A percentile compares a stretch with the other conserved stretches of the same genome.
Evolutionary conservation across 2,888 invertebrate genomes (phyloP).

Genomic region (Frankliniella intonsa): DNA sequence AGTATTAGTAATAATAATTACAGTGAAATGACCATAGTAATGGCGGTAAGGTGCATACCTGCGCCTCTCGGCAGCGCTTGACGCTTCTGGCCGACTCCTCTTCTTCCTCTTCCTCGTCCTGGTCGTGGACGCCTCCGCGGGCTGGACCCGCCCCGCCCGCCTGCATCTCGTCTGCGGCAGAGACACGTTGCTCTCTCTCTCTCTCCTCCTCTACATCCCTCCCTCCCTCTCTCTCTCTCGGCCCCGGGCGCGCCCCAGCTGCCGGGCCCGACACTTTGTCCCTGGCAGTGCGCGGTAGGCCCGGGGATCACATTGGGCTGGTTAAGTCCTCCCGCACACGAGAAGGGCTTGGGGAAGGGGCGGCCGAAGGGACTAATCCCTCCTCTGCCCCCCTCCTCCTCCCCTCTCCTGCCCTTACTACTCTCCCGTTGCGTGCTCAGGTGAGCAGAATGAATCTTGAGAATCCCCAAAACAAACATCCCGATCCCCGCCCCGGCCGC

Average conservation of each 20-base stretch:
- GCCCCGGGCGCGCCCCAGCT: not conserved
- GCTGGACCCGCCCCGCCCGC: not conserved
- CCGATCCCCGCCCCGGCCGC: not conserved
- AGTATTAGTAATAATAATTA: too few relatives aligned
- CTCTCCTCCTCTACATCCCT: too few relatives aligned
- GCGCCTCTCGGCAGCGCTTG: not conserved
- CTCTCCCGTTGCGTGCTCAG: not conserved
- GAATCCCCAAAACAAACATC: constrained; percentile 15
- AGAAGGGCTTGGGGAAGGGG: not conserved
- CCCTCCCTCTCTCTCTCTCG: too few relatives aligned
- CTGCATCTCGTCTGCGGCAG: too few relatives aligned
- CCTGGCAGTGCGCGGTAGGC: not conserved
- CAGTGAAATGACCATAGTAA: too few relatives aligned
- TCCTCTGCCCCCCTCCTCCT: not conserved
- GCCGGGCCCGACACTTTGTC: too few relatives aligned
- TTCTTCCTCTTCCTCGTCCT: not conserved
- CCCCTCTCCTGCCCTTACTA: too few relatives aligned
- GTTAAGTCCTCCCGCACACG: not conserved
- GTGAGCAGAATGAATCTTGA: constrained; percentile 21
- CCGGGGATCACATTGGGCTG: not conserved
- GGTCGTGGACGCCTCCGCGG: not conserved
- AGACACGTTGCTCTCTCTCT: too few relatives aligned
- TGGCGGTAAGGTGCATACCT: not conserved
- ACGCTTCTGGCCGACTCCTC: not conserved
- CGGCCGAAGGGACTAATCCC: not conserved